These are phyloP conservation scores for Caenorhabditis sp. DNA, from an alignment of 2,888 invertebrate genomes.

Conservation along the genomic window DNA sequence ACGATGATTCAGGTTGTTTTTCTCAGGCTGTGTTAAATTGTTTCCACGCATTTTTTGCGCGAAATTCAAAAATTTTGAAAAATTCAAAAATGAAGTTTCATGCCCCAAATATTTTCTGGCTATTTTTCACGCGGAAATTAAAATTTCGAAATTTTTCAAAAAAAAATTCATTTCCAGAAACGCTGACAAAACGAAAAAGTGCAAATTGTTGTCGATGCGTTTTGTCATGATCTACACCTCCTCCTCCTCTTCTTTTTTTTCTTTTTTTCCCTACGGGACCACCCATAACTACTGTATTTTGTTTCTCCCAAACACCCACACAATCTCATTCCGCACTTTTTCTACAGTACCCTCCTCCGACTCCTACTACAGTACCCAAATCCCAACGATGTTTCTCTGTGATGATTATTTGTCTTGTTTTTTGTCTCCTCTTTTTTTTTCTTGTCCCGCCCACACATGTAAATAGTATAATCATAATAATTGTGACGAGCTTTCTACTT, in stretches of 20 bases:
- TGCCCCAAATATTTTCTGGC: neutral
- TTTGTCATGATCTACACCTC: conserved; percentile 27
- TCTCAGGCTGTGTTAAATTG: too few species aligned
- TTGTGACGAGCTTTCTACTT: neutral
- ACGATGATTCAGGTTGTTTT: too few species aligned
- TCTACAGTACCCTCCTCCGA: neutral
- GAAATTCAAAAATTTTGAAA: too few species aligned
- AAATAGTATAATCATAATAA: neutral
- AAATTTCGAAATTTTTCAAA: neutral
- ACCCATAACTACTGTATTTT: neutral
- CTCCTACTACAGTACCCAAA: too few species aligned
- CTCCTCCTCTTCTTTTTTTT: neutral
- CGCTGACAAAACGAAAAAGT: conserved; percentile 64
- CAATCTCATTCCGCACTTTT: neutral
- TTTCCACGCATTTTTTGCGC: too few species aligned
- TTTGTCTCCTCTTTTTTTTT: neutral
- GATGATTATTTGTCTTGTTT: neutral
- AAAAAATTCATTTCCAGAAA: conserved; percentile 55
- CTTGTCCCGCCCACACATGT: neutral
- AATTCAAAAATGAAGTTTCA: too few species aligned
- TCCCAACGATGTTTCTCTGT: neutral
- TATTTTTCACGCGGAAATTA: neutral
- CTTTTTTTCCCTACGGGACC: neutral
- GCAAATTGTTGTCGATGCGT: conserved; percentile 66
- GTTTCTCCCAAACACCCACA: neutral